Conservation (phyloP, 2,797 vertebrate species). For the Ptychobarbus kaznakovi region DNA sequence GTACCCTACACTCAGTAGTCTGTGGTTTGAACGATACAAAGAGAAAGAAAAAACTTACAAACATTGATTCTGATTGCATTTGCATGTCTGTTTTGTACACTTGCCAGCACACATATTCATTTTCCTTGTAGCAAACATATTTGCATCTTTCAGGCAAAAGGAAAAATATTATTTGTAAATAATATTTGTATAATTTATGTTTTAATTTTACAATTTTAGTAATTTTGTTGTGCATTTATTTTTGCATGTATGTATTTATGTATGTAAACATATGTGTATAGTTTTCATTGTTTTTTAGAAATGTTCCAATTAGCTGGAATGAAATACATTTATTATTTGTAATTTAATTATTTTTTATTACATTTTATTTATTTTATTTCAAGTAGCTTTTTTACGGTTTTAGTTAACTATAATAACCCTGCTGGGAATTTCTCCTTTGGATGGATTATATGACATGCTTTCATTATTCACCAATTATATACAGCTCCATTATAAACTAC, state of each 20-base stretch:
- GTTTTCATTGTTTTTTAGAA: too few relatives aligned
- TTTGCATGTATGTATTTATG: too few relatives aligned
- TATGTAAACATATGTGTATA: too few relatives aligned
- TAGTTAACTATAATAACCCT: too few relatives aligned
- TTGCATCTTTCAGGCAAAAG: not conserved
- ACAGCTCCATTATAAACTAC: not conserved
- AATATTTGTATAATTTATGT: not conserved
- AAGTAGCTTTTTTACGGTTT: not conserved
- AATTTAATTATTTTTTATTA: too few relatives aligned
- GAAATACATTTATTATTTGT: too few relatives aligned
- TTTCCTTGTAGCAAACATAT: not conserved
- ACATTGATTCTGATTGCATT: not conserved
- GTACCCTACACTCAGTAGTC: too few relatives aligned
- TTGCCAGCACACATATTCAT: not conserved
- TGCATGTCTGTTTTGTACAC: not conserved
- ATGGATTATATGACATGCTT: not conserved
- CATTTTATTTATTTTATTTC: not conserved
- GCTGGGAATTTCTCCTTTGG: not conserved
- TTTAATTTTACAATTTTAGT: not conserved
- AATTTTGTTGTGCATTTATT: too few relatives aligned
- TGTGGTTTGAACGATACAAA: too few relatives aligned
- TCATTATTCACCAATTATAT: not conserved
- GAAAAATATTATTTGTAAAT: too few relatives aligned
- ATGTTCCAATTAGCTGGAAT: too few relatives aligned
- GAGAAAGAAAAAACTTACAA: not conserved